Conservation (phyloP, 1,140 invertebrate species). For the Drosophila dunni region DNA sequence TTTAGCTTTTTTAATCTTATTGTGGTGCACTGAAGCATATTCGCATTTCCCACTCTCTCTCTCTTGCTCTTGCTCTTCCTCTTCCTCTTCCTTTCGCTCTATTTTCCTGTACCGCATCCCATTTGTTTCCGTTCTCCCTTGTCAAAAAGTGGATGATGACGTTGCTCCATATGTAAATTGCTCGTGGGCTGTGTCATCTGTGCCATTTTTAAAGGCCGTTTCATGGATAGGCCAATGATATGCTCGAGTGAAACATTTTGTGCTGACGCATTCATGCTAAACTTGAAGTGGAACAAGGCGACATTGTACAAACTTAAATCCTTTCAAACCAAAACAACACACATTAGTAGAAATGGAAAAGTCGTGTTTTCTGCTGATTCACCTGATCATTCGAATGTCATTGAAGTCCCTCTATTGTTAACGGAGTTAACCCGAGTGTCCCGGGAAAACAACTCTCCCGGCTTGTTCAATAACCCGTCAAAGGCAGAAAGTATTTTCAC, state of each 20-base stretch:
- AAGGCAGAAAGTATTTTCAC: slow-evolving; percentile 26
- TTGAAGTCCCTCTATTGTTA: slow-evolving; percentile 6
- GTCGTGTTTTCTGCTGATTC: slow-evolving; percentile 52
- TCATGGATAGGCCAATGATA: slow-evolving; percentile 53
- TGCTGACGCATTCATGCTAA: slow-evolving; percentile 71
- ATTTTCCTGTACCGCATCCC: neutral
- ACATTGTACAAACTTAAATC: slow-evolving; percentile 17
- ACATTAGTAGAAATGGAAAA: slow-evolving; percentile 61
- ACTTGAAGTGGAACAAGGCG: neutral
- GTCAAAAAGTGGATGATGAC: slow-evolving; percentile 10
- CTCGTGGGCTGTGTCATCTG: slow-evolving; percentile 35
- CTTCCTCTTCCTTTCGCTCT: slow-evolving; percentile 2
- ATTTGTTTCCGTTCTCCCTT: neutral
- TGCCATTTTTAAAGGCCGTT: slow-evolving; percentile 26
- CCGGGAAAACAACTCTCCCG: slow-evolving; percentile 4
- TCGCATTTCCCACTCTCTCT: too few species aligned
- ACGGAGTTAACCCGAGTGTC: neutral
- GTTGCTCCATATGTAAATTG: slow-evolving; percentile 43
- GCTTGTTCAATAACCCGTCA: slow-evolving; percentile 43
- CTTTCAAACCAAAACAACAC: slow-evolving; percentile 24
- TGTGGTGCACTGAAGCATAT: slow-evolving; percentile 37
- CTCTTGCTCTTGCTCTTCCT: neutral
- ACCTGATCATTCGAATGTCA: slow-evolving; percentile 37
- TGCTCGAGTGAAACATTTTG: slow-evolving; percentile 43
- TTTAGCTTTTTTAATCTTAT: slow-evolving; percentile 57